Conservation (phyloP, 2,113 vertebrate genomes). For the rat (Rattus norvegicus) region GRCr8 NC_086027.1:50473501-50474000, state of each 20-base stretch:
- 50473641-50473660: not conserved
- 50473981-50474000: constrained; percentile 25
- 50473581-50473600: not conserved
- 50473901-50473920: not conserved
- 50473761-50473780: not conserved
- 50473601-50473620: not conserved
- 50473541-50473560: not conserved
- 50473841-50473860: too few relatives aligned
- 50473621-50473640: not conserved
- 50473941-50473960: not conserved
- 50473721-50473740: not conserved
- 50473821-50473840: not conserved
- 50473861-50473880: fast-evolving
- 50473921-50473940: not conserved
- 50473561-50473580: too few relatives aligned
- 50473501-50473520: not conserved
- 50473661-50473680: not conserved
- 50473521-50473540: not conserved
- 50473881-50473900: not conserved
- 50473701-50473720: not conserved
- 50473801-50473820: not conserved
- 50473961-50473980: not conserved
- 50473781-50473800: not conserved
- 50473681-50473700: not conserved
- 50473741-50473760: not conserved